Base-by-base conservation (phyloP, 1,140 invertebrate genomes). In the Holotrichia oblita region DNA sequence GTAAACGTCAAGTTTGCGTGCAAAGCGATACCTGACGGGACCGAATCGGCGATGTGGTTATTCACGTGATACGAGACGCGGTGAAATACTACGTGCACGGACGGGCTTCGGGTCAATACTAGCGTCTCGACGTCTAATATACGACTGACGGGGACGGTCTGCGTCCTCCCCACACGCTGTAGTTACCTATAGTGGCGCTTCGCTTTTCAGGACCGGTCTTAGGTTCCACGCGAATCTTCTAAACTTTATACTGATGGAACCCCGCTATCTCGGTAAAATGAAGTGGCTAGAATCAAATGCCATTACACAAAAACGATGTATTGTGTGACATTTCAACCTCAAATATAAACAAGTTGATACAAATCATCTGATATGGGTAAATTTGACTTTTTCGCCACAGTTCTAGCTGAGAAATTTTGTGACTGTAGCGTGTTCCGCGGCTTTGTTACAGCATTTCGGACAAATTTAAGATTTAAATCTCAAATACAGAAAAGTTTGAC, bases 81-180 rank as follows among this genome's bases (percentile, higher is more conserved):
- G 22, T 12, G 61, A 69, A 17, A 10, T 17, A 69, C 27, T 69
- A 10, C 22, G 61, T 69, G 12, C 10, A 22, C 61, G 20, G 20
- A 10, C 20, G 22, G 61, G 8, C 24, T 24, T 69, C 61, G 17
- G 61, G 20, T 69, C 61, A 27, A 69, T 69, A 69, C 61, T 69
- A 22, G 61, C 61, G 61, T 69, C 61, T 34, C 61, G 61, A 34
- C 61, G 61, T 69, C 61, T 69, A 34, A 69, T 69, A 69, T 69
- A 69, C 61, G 61, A 69, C 61, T 69, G 61, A 69, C 61, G 61
- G 61, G 6, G 61, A 69, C 61, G 61, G 8, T 9, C 17, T 10
- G 22, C 61, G 61, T 69, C 61, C 27, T 27, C 61, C 61, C 61
- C 61, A 55, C 27, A 34, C 4, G 27, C 48, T 55, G 48, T 17